Evolutionary conservation across 2,888 invertebrate genomes (phyloP).

Genomic region (Oscheius myriophilus): DNA sequence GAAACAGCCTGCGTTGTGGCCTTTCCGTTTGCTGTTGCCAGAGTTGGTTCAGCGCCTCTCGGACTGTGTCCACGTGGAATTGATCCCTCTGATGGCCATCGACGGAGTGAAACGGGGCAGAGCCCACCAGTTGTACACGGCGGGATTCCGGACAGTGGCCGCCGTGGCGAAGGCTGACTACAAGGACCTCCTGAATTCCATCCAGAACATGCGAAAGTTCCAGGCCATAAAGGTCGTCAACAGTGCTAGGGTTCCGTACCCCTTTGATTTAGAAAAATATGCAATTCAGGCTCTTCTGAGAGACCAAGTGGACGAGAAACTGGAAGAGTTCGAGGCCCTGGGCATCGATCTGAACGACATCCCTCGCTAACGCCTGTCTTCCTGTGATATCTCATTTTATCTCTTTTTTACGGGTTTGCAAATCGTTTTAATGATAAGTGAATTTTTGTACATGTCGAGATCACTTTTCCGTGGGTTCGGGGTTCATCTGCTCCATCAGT

Average conservation of each 20-base stretch:
- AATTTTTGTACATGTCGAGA: not conserved
- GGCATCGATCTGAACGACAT: slow-evolving; percentile 38
- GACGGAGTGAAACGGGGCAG: slow-evolving; percentile 89
- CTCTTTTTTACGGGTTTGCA: slow-evolving; percentile 9
- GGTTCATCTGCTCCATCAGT: slow-evolving; percentile 81
- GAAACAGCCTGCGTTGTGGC: slow-evolving; percentile 84
- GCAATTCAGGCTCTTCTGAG: slow-evolving; percentile 53
- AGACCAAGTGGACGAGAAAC: slow-evolving; percentile 61
- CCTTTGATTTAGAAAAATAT: slow-evolving; percentile 70
- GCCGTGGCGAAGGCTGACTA: slow-evolving; percentile 36
- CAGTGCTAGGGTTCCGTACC: slow-evolving; percentile 82
- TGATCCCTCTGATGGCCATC: slow-evolving; percentile 85
- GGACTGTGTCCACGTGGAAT: slow-evolving; percentile 83
- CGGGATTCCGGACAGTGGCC: slow-evolving; percentile 79
- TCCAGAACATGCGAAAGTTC: slow-evolving; percentile 73
- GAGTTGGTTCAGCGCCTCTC: slow-evolving; percentile 81
- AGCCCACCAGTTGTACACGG: slow-evolving; percentile 84
- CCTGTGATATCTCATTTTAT: too few relatives aligned
- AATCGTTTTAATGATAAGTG: not conserved
- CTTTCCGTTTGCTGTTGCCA: slow-evolving; percentile 81
- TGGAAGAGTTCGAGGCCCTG: slow-evolving; percentile 60
- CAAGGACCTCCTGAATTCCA: slow-evolving; percentile 75
- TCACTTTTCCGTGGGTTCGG: slow-evolving; percentile 55
- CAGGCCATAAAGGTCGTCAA: slow-evolving; percentile 85
- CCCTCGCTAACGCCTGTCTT: not conserved